phyloP scores from a whole-genome alignment of 2,888 invertebrate species.

The Thereva nobilitata region DNA sequence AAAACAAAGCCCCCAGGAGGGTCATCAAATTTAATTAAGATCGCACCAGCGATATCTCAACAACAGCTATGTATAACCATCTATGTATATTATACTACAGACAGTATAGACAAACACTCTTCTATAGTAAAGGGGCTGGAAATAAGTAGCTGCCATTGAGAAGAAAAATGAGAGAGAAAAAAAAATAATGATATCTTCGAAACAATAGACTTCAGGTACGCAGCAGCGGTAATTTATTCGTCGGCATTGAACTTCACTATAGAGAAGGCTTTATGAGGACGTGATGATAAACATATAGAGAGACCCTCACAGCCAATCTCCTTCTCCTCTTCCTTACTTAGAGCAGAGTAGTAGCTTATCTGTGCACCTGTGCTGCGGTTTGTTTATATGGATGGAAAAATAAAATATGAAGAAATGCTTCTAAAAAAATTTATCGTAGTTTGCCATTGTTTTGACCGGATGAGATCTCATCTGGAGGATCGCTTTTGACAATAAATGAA shows the following conservation, averaged over 20 bases:
- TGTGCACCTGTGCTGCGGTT: constrained; percentile 4
- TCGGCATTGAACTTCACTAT: constrained; percentile 27
- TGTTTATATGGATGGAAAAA: neutral
- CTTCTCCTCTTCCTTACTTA: no score
- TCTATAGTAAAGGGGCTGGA: no score
- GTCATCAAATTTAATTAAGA: constrained; percentile 26
- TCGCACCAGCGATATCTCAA: constrained; percentile 16
- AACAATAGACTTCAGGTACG: constrained; percentile 26
- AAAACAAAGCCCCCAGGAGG: no score
- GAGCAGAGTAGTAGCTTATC: constrained; percentile 8
- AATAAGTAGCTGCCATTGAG: neutral
- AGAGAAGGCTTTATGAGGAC: constrained; percentile 23
- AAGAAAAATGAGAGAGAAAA: neutral
- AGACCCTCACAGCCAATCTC: no score
- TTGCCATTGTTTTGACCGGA: constrained; percentile 27
- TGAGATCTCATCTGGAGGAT: constrained; percentile 26
- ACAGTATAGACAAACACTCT: no score
- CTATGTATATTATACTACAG: no score
- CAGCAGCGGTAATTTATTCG: constrained; percentile 24
- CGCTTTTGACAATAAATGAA: constrained; percentile 21
- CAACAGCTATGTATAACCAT: neutral
- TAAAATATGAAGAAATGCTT: neutral
- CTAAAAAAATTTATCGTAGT: constrained; percentile 6
- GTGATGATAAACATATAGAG: neutral
- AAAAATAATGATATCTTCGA: neutral